These are phyloP conservation scores for Pristionchus japonicus DNA, from an alignment of 2,888 invertebrate species.

Conservation along the genomic window DNA sequence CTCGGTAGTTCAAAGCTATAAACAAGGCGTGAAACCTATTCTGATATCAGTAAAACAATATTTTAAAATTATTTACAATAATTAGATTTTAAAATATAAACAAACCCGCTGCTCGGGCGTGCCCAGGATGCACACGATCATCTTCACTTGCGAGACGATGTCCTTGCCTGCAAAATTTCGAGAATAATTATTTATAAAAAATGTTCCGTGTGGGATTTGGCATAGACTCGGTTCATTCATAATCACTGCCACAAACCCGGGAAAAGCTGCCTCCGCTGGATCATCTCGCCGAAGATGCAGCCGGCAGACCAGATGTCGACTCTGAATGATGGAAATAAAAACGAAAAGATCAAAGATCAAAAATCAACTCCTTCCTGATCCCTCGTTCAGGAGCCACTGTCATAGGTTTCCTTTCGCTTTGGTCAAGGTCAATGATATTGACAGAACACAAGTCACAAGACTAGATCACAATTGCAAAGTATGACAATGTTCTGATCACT, in stretches of 20 bases:
- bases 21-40: background rate
- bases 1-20: background rate
- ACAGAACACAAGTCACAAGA: too few relatives aligned
- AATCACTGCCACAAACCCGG: constrained; percentile 68
- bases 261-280: constrained; percentile 78
- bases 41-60: background rate
- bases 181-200: background rate
- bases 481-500: too few relatives aligned
- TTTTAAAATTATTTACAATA: background rate
- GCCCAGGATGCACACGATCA: constrained; percentile 77
- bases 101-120: constrained; percentile 75
- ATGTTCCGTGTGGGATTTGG: too few relatives aligned
- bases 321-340: too few relatives aligned
- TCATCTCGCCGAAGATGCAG: constrained; percentile 78
- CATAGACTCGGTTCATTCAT: background rate
- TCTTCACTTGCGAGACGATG: constrained; percentile 58
- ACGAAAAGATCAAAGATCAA: background rate
- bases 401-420: too few relatives aligned
- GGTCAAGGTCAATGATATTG: too few relatives aligned
- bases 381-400: too few relatives aligned
- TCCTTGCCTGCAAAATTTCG: constrained; percentile 47
- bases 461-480: too few relatives aligned
- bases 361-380: too few relatives aligned
- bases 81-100: background rate
- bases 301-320: constrained; percentile 79